Percentiles rank a stretch among this genome's conserved stretches.
Conservation (phyloP, 2,113 vertebrate species). For the Abramis brama region DNA sequence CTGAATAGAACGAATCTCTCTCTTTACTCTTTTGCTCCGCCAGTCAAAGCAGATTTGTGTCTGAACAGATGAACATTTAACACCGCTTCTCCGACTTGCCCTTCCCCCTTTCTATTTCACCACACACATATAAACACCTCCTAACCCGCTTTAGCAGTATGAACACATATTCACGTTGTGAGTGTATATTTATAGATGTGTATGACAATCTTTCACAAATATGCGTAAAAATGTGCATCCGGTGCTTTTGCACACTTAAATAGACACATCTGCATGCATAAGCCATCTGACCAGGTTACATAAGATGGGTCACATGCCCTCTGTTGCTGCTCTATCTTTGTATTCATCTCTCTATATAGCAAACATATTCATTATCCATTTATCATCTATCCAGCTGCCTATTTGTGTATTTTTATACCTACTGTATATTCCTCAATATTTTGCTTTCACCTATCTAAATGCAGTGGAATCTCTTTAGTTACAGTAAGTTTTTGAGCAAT, state of each 20-base stretch:
- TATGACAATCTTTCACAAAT: background rate
- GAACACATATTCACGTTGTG: background rate
- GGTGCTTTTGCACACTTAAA: background rate
- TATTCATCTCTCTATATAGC: slow-evolving; percentile 2
- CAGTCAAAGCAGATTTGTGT: slow-evolving; percentile 46
- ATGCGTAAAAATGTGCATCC: background rate
- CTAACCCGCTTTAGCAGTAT: background rate
- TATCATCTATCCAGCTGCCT: background rate
- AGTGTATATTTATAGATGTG: background rate
- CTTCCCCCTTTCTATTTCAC: background rate
- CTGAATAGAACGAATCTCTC: slow-evolving; percentile 3
- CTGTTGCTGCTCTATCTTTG: background rate
- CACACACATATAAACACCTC: slow-evolving; percentile 23
- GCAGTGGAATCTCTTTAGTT: background rate
- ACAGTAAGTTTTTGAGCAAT: background rate
- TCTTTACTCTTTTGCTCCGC: slow-evolving; percentile 10
- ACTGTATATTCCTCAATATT: background rate
- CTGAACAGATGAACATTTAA: slow-evolving; percentile 26
- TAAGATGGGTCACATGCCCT: slow-evolving; percentile 32
- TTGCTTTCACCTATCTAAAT: background rate
- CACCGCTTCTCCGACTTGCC: background rate
- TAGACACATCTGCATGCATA: slow-evolving; percentile 28
- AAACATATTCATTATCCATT: background rate
- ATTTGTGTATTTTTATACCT: background rate
- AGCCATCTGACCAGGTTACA: slow-evolving; percentile 39